Conservation (phyloP, 1,140 invertebrate species). For the Zaprionus gabonicus region DNA sequence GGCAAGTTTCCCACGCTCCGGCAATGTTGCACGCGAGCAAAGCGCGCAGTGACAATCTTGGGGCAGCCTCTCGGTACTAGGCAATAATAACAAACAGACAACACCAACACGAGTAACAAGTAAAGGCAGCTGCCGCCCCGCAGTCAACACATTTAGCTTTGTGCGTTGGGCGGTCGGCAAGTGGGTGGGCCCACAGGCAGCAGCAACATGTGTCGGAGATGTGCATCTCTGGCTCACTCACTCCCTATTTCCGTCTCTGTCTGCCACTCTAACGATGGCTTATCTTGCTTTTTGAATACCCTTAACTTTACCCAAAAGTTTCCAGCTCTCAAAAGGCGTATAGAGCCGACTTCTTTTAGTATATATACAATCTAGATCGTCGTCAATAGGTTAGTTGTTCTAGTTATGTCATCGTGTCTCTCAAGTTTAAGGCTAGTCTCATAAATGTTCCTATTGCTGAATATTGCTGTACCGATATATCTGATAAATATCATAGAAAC, state of each 20-base stretch:
- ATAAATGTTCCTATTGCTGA: too few relatives aligned
- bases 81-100: background rate
- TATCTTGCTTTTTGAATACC: background rate
- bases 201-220: conserved; percentile 44
- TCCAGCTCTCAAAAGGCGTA: too few relatives aligned
- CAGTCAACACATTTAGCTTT: conserved; percentile 25
- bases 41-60: conserved; percentile 21
- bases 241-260: background rate
- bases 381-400: background rate
- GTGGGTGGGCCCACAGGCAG: conserved; percentile 20
- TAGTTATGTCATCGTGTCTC: background rate
- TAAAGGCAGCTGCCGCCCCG: background rate
- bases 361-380: background rate
- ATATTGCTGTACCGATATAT: too few relatives aligned
- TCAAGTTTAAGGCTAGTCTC: too few relatives aligned
- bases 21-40: conserved; percentile 59
- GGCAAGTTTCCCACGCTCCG: conserved; percentile 71
- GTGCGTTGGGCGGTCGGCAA: conserved; percentile 1
- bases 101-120: background rate
- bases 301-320: too few relatives aligned
- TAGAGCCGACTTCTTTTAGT: too few relatives aligned
- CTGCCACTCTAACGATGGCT: background rate
- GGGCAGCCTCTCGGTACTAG: conserved; percentile 12
- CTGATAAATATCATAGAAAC: too few relatives aligned
- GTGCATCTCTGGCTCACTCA: background rate